Conservation (phyloP, 2,888 invertebrate species). For the Lycocerus yunnanus region DNA sequence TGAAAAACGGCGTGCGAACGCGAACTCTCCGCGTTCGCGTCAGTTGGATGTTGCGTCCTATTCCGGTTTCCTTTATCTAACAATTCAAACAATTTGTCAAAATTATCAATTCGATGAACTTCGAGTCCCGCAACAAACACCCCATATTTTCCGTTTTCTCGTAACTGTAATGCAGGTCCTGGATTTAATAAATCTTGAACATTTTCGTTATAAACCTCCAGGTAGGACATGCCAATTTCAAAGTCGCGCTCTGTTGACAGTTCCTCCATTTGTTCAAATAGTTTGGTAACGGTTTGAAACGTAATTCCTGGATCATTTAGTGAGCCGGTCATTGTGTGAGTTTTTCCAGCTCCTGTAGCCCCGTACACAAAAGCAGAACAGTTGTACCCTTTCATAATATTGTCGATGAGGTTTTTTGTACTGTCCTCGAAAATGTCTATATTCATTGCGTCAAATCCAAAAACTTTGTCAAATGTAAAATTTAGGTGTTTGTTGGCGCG, state of each 20-base stretch:
- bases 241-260: constrained; percentile 74
- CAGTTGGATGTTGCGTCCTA: constrained; percentile 92
- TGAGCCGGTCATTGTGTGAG: constrained; percentile 90
- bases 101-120: constrained; percentile 73
- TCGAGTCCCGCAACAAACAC: constrained; percentile 82
- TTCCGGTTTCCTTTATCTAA: constrained; percentile 83
- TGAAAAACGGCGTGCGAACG: constrained; percentile 97
- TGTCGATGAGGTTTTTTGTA: constrained; percentile 75
- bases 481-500: constrained; percentile 81
- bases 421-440: constrained; percentile 77
- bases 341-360: constrained; percentile 95
- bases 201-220: constrained; percentile 87
- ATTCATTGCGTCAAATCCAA: constrained; percentile 70
- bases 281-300: constrained; percentile 86
- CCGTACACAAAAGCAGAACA: constrained; percentile 96
- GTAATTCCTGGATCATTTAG: constrained; percentile 81
- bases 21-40: constrained; percentile 93
- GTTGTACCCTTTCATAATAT: constrained; percentile 72
- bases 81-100: constrained; percentile 76
- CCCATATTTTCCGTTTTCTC: constrained; percentile 79
- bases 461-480: constrained; percentile 87
- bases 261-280: constrained; percentile 75
- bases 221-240: constrained; percentile 80
- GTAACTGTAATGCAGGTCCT: constrained; percentile 69
- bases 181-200: constrained; percentile 83